These are phyloP conservation scores for Schizotus pectinicornis DNA, from an alignment of 2,888 invertebrate genomes.

Conservation along the genomic window DNA sequence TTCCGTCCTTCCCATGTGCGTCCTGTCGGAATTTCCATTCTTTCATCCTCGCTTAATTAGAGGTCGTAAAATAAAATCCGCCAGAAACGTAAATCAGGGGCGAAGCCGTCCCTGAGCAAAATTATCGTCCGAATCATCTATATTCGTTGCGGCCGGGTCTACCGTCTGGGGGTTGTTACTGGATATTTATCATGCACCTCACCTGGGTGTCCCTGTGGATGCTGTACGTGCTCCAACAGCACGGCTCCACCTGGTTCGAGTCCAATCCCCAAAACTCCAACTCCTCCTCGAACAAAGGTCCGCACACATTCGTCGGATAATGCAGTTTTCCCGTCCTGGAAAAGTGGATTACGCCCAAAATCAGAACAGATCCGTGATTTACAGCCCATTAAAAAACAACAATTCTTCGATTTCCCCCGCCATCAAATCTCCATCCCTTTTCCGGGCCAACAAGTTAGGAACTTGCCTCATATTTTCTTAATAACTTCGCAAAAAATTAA, in stretches of 20 bases:
- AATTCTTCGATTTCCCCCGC: too few species aligned
- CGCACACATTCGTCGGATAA: conserved; percentile 97
- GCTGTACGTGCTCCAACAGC: conserved; percentile 98
- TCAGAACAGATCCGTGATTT: too few species aligned
- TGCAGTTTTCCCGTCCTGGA: conserved; percentile 90
- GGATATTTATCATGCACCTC: conserved; percentile 35
- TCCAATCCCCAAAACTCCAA: conserved; percentile 97
- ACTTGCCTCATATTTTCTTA: too few species aligned
- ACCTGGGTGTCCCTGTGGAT: conserved; percentile 85
- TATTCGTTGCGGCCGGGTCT: neutral
- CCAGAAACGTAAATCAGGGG: too few species aligned
- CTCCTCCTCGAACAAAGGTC: conserved; percentile 94
- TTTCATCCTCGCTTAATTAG: too few species aligned
- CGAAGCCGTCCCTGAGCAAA: neutral
- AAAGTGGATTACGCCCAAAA: conserved; percentile 10
- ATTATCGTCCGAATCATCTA: neutral
- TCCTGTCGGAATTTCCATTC: too few species aligned
- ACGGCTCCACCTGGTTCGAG: conserved; percentile 97
- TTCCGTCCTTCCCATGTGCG: too few species aligned
- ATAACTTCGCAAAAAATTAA: too few species aligned
- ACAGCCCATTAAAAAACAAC: too few species aligned
- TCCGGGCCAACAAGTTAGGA: too few species aligned
- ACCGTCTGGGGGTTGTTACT: neutral
- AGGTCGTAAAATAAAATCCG: too few species aligned
- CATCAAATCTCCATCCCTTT: too few species aligned